Percentiles rank a stretch among this genome's conserved stretches.
Evolutionary conservation across 2,113 vertebrate genomes (phyloP).

Genomic region (Poicephalus meyeri): DNA sequence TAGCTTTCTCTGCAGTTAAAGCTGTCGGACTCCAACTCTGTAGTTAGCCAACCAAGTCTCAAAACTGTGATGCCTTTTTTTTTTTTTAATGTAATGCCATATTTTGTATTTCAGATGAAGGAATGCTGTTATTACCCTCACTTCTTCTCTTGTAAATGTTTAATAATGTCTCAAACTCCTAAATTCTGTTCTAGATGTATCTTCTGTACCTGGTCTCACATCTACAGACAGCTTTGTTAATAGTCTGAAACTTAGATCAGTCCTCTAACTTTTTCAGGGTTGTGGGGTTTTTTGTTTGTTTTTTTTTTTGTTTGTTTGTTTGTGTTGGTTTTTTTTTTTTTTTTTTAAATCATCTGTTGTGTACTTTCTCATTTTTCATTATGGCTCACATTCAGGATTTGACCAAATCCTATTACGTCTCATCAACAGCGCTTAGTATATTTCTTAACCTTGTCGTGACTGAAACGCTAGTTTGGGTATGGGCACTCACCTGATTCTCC

Average conservation of each 20-base stretch:
- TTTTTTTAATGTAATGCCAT: background rate
- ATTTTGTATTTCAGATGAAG: background rate
- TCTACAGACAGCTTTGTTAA: background rate
- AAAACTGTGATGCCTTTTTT: background rate
- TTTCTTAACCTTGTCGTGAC: background rate
- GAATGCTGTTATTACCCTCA: background rate
- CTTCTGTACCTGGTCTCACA: background rate
- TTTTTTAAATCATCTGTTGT: rapidly evolving
- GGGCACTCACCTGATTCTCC: background rate
- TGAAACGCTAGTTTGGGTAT: background rate
- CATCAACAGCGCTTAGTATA: background rate
- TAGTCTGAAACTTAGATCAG: background rate
- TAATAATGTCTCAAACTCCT: background rate
- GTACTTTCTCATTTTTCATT: background rate
- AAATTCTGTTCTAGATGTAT: background rate
- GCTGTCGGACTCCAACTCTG: background rate
- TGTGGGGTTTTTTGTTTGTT: background rate
- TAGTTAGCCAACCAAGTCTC: background rate
- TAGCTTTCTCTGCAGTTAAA: background rate
- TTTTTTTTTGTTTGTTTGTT: background rate
- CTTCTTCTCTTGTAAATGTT: background rate
- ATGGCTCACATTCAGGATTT: background rate
- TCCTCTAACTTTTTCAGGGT: background rate
- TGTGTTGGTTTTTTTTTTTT: too few species aligned
- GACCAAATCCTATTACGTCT: background rate